Conservation (phyloP, 1,140 invertebrate genomes). For the Dinoponera quadriceps region DNA sequence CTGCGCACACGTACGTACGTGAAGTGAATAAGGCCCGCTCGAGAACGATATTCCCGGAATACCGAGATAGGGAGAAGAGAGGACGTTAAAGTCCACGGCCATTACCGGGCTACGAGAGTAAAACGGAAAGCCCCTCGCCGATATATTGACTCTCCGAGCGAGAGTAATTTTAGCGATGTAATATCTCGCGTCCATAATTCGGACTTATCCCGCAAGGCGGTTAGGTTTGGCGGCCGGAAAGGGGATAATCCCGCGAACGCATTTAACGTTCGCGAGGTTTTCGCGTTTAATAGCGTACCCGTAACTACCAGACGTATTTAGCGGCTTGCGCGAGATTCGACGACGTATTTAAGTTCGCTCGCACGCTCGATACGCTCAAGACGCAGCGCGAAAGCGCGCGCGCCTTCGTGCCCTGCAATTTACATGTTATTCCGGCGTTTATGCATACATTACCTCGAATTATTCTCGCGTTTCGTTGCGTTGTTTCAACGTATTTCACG, state of each 20-base stretch:
- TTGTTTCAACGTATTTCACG: constrained; percentile 38
- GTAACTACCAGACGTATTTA: constrained; percentile 43
- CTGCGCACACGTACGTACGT: too few relatives aligned
- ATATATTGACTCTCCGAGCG: constrained; percentile 18
- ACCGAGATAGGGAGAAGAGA: not conserved
- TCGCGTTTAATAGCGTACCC: constrained; percentile 39
- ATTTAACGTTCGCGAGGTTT: constrained; percentile 48
- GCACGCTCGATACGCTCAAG: constrained; percentile 27
- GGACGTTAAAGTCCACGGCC: not conserved
- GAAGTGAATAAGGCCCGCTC: not conserved
- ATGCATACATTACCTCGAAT: constrained; percentile 50
- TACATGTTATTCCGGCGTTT: constrained; percentile 53
- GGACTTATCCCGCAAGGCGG: constrained; percentile 16
- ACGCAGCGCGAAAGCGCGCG: not conserved
- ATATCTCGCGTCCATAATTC: constrained; percentile 28
- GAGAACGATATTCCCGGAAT: not conserved
- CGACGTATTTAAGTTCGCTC: constrained; percentile 41
- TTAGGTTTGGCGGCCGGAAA: not conserved
- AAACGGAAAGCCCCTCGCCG: not conserved
- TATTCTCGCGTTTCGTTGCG: constrained; percentile 52
- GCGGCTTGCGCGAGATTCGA: constrained; percentile 8
- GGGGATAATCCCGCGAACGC: constrained; percentile 40
- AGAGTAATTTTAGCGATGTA: constrained; percentile 28
- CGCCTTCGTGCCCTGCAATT: constrained; percentile 32
- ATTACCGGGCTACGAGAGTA: not conserved